Evolutionary conservation across 1,140 invertebrate species (phyloP), one percentile per base, ranked within the genome.

Genomic region (Drosophila willistoni): DNA sequence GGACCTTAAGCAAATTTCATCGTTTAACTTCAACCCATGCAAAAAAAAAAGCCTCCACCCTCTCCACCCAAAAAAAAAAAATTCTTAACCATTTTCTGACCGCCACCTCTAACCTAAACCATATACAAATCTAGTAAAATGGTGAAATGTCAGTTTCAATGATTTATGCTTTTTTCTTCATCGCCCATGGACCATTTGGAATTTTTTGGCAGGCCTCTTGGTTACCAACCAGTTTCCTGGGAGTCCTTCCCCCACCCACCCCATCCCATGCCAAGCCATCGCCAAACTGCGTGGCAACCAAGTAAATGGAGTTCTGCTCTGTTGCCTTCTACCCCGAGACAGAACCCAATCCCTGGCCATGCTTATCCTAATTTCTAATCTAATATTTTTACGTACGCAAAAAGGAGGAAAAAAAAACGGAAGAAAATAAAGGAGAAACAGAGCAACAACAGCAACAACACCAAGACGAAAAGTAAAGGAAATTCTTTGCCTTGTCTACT

Each of bases 121-220:
- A 64, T 71, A 83, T 83, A 83, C 76, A 86, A 77, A 90, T 90
- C 66, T 62, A 80, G 77, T 79, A 70, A 91, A 90, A 90, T 90
- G 87, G 81, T 75, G 78, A 89, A 78, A 89, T 86, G 90, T 91
- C 89, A 91, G 90, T 67, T 91, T 64, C 84, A 83, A 91, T 91
- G 90, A 91, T 91, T 91, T 90, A 91, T 91, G 89, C 74, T 86
- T 65, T 59, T 36, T 57, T 57, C 33, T 59, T 59, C 34, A 69
- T 90, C 55, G 60, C 29, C 84, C 79, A 81, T 86, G 73, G 80
- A 84, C 71, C 82, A 84, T 90, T 90, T 79, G 71, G 75, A 86
- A 80, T 84, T 87, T 79, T 83, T 77, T 59, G 69, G 71, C 74
- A 74, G 78, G 64, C 77, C 73, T 9, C 71, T 81, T 74, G 77